phyloP scores from a whole-genome alignment of 2,113 vertebrate genomes.

The Alaudala cheleensis region DNA sequence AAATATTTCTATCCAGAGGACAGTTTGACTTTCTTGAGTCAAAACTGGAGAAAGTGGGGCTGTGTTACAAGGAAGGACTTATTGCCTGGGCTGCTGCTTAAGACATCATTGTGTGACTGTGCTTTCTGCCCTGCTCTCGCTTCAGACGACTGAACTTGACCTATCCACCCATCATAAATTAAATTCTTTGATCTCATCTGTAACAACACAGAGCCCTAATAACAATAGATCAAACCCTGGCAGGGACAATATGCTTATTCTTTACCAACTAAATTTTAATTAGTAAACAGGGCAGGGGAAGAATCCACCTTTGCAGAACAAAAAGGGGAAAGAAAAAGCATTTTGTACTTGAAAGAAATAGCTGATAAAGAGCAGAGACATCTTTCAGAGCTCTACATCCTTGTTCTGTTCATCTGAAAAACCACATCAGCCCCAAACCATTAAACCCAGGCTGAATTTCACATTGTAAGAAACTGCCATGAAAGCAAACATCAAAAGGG shows the following conservation, averaged over 20 bases:
- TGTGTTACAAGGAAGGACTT: not conserved
- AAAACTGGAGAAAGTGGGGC: not conserved
- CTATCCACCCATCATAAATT: conserved; percentile 69
- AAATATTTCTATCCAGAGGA: not conserved
- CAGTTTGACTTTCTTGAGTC: not conserved
- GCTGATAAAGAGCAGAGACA: conserved; percentile 23
- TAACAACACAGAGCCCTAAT: conserved; percentile 50
- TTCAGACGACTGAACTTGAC: conserved; percentile 58
- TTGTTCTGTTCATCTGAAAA: conserved; percentile 24
- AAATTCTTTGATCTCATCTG: conserved; percentile 72
- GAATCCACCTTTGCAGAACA: conserved; percentile 16
- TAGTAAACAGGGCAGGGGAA: conserved; percentile 54
- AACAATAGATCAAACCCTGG: conserved; percentile 52
- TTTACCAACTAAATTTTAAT: conserved; percentile 59
- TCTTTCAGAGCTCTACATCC: conserved; percentile 50
- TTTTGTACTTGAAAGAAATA: conserved; percentile 20
- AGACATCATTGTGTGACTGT: conserved; percentile 4
- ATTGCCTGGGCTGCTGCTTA: conserved; percentile 14
- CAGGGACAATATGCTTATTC: conserved; percentile 45
- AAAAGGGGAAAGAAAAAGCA: conserved; percentile 28
- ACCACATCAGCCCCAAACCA: conserved; percentile 23
- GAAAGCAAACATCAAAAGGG: conserved; percentile 59
- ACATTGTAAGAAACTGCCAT: not conserved
- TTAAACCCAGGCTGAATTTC: conserved; percentile 34
- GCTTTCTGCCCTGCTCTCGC: not conserved